Evolutionary conservation across 2,888 invertebrate genomes (phyloP), one percentile per base, ranked within the genome.

Genomic region (Drosophila neotestacea): DNA sequence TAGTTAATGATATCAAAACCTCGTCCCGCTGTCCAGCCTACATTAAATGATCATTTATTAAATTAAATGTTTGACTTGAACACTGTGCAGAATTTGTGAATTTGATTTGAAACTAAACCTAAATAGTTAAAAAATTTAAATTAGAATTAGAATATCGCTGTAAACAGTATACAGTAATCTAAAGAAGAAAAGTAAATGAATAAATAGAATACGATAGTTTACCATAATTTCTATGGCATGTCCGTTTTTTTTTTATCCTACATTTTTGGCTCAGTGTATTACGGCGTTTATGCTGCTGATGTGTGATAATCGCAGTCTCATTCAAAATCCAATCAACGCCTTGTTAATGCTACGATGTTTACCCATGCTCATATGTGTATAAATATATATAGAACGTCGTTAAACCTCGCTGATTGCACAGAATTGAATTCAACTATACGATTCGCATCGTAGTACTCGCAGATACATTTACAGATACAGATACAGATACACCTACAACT

Each of bases 291-390:
- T 62, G 62, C 16, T 67, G 72, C 34, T 55, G 47, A 44, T 54
- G 52, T 76, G 34, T 34, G 41, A 58, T 50, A 72, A 58, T 71
- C 65, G 68, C 60, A 64, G 67, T 38, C 70, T 64, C 69, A 81
- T 81, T 85, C 76, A 85, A 76, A 81, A 81, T 76, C 63, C 79
- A 85, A 81, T 85, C 81, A 85, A 79, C 77, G 77, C 60, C 58
- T 76, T 50, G 67, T 76, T 75, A 72, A 77, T 77, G 67, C 67
- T 44, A 36, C 67, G 59, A 32, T 72, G 34, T 63, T 66, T 74
- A 58, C 61, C 60, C 76, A 70, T 60, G 30, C 34, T 27, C 16
- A 38, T 47, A 34, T 16, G 44, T 60, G 30, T 58, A 54, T 52
- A 32, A 39, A 52, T 32, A 65, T 68, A 62, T 70, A 67, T 63